Conservation (phyloP, 2,888 invertebrate species). For the Trissoscelio sp. region DNA sequence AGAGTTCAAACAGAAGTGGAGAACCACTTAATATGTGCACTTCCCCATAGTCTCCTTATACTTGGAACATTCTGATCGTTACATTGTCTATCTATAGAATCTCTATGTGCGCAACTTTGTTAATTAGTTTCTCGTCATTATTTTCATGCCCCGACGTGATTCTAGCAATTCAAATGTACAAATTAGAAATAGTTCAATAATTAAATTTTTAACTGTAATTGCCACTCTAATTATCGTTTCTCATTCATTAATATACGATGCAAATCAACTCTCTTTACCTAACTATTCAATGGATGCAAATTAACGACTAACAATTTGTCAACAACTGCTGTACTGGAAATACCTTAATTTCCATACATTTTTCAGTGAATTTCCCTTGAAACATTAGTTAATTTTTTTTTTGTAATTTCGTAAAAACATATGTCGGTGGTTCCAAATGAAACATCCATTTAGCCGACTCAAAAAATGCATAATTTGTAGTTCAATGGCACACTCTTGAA, state of each 20-base stretch:
- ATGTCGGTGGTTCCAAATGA: too few species aligned
- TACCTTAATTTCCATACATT: too few species aligned
- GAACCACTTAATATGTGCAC: neutral
- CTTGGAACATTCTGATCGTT: neutral
- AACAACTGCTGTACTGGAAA: slow-evolving; percentile 4
- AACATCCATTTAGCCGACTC: too few species aligned
- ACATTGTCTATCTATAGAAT: neutral
- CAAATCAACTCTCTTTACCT: slow-evolving; percentile 11
- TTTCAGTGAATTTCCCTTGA: too few species aligned
- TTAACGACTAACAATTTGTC: slow-evolving; percentile 9
- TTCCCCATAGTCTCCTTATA: slow-evolving; percentile 4
- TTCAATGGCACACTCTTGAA: too few species aligned
- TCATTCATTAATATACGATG: slow-evolving; percentile 22
- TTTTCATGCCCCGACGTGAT: slow-evolving; percentile 3
- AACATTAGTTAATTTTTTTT: too few species aligned
- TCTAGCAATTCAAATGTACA: neutral
- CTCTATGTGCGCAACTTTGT: slow-evolving; percentile 25
- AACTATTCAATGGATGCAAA: slow-evolving; percentile 19
- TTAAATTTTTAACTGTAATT: slow-evolving; percentile 10
- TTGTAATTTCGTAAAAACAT: too few species aligned
- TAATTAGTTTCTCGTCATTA: slow-evolving; percentile 43
- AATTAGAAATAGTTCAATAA: slow-evolving; percentile 29
- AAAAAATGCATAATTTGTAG: too few species aligned
- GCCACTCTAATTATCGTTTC: slow-evolving; percentile 8
- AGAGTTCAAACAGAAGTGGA: neutral